A percentile compares a stretch with the other conserved stretches of the same genome.
These are phyloP conservation scores for Eutolmus rufibarbis DNA, from an alignment of 2,888 invertebrate species.

Conservation along the genomic window DNA sequence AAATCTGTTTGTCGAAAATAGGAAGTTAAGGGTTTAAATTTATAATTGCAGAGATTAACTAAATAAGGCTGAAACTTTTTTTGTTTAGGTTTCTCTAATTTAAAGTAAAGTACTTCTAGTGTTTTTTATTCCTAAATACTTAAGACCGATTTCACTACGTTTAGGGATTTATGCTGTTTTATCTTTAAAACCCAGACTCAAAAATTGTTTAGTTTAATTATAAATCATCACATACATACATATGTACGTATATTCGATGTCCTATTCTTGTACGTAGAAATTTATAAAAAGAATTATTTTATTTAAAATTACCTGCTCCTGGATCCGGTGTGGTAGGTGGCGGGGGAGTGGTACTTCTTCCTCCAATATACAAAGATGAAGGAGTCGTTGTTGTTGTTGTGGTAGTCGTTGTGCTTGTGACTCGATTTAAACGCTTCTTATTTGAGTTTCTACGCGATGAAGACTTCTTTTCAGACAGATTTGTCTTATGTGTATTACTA, in stretches of 20 bases:
- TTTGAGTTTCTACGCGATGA: not conserved
- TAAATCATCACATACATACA: too few relatives aligned
- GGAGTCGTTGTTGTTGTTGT: constrained; percentile 54
- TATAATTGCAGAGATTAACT: not conserved
- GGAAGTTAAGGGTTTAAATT: not conserved
- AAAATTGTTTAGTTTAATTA: too few relatives aligned
- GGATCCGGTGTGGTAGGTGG: constrained; percentile 88
- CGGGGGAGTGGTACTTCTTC: constrained; percentile 66
- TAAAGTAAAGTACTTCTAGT: too few relatives aligned
- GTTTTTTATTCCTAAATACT: too few relatives aligned
- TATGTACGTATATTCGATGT: too few relatives aligned
- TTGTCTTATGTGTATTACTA: constrained; percentile 52
- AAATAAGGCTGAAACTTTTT: not conserved
- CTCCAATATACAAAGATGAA: constrained; percentile 57
- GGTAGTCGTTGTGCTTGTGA: constrained; percentile 58
- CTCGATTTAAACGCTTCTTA: constrained; percentile 49
- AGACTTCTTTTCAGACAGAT: constrained; percentile 45
- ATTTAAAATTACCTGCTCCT: constrained; percentile 71
- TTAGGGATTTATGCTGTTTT: too few relatives aligned
- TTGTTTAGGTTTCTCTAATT: too few relatives aligned
- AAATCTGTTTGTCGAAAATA: constrained; percentile 69
- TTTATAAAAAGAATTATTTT: too few relatives aligned
- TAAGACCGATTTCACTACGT: too few relatives aligned
- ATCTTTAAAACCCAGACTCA: too few relatives aligned
- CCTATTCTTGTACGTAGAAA: too few relatives aligned